Evolutionary conservation across 1,140 invertebrate genomes (phyloP).

Genomic region (Drosophila nigrodunni): DNA sequence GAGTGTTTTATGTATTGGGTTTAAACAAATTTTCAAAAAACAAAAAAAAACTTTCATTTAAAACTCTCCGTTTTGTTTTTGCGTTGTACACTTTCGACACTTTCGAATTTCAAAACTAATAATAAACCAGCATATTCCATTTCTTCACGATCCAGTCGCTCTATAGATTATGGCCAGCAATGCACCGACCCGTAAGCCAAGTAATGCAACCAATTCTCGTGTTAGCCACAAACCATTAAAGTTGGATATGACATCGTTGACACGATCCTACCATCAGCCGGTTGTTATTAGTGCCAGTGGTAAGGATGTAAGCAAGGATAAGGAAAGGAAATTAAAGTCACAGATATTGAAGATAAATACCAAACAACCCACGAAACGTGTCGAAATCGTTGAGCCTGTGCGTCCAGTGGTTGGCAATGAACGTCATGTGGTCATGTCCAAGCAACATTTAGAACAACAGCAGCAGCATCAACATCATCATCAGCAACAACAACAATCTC

Average conservation of each 20-base stretch:
- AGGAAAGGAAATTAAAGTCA: slow-evolving; percentile 11
- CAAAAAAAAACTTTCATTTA: not conserved
- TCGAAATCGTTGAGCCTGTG: slow-evolving; percentile 1
- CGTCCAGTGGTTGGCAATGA: not conserved
- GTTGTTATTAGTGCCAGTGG: slow-evolving; percentile 18
- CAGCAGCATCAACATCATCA: no score
- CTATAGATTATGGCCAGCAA: slow-evolving; percentile 33
- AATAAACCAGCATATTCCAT: slow-evolving; percentile 3
- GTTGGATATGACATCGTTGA: slow-evolving; percentile 9
- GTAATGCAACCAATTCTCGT: slow-evolving; percentile 1
- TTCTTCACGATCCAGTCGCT: not conserved
- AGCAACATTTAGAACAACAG: not conserved
- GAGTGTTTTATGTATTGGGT: not conserved
- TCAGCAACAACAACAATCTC: not conserved
- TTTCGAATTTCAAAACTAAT: slow-evolving; percentile 1
- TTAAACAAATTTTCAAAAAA: not conserved
- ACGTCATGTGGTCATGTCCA: not conserved
- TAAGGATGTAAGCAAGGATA: slow-evolving; percentile 28
- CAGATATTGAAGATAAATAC: not conserved
- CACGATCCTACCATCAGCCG: not conserved
- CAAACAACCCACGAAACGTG: slow-evolving; percentile 26
- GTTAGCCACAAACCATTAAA: slow-evolving; percentile 24
- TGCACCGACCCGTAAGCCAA: slow-evolving; percentile 18
- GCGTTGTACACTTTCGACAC: slow-evolving; percentile 18
- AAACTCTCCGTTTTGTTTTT: slow-evolving; percentile 17